Evolutionary conservation across 2,888 invertebrate species (phyloP).

Genomic region (Gari tellinella): DNA sequence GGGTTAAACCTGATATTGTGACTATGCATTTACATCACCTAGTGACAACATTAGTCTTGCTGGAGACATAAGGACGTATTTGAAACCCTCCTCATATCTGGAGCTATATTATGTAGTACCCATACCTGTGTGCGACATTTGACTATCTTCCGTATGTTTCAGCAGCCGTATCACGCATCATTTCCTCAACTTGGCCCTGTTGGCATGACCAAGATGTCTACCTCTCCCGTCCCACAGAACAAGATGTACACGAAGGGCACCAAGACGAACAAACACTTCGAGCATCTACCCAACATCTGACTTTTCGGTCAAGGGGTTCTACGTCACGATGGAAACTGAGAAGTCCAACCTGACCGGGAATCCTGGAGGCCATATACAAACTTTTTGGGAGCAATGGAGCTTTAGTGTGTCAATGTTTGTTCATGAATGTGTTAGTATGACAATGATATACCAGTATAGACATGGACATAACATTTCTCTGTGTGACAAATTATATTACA

Average conservation of each 20-base stretch:
- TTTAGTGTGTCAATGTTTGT: constrained; percentile 45
- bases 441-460: too few relatives aligned
- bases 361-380: constrained; percentile 75
- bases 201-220: constrained; percentile 58
- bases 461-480: too few relatives aligned
- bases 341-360: constrained; percentile 54
- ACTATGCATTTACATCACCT: too few relatives aligned
- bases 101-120: too few relatives aligned
- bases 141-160: constrained; percentile 44
- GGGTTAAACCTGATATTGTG: too few relatives aligned
- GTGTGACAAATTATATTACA: too few relatives aligned
- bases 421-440: too few relatives aligned
- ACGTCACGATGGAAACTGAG: constrained; percentile 76
- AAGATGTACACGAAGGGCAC: constrained; percentile 54
- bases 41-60: too few relatives aligned
- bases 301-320: constrained; percentile 82
- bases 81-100: too few relatives aligned
- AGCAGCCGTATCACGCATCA: constrained; percentile 55
- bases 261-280: constrained; percentile 44
- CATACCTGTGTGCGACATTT: too few relatives aligned
- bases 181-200: constrained; percentile 43
- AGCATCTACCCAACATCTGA: constrained; percentile 80
- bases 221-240: constrained; percentile 69
- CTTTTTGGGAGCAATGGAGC: constrained; percentile 69
- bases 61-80: too few relatives aligned